Percentiles rank a stretch among this genome's conserved stretches.
Evolutionary conservation across 1,140 invertebrate species (phyloP).

Genomic region (Mactra quadrangularis): DNA sequence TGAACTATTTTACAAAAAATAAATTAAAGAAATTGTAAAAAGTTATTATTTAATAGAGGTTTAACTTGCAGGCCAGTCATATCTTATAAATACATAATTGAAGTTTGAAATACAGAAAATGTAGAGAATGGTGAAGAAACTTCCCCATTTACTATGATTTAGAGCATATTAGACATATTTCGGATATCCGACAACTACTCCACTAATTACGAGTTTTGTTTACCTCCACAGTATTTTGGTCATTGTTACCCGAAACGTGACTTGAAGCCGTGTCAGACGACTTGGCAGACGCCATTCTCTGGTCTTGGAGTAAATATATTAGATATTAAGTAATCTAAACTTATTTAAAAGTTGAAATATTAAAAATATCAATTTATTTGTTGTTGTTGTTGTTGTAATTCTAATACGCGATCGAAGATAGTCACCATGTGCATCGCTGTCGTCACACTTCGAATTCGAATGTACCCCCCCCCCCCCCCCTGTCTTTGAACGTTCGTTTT

Average conservation of each 20-base stretch:
- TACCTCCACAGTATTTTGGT: slow-evolving; percentile 45
- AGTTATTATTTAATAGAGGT: not conserved
- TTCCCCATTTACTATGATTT: not conserved
- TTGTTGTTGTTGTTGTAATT: too few species aligned
- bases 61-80: not conserved
- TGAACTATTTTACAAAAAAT: too few species aligned
- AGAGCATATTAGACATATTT: not conserved
- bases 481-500: too few species aligned
- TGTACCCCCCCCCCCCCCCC: too few species aligned
- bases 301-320: too few species aligned
- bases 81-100: not conserved
- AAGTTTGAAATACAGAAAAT: not conserved
- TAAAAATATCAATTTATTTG: too few species aligned
- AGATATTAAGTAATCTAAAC: too few species aligned
- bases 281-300: slow-evolving; percentile 17
- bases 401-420: too few species aligned
- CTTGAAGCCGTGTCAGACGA: not conserved
- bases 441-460: too few species aligned
- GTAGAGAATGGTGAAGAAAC: not conserved
- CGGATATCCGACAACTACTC: not conserved
- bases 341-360: too few species aligned
- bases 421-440: too few species aligned
- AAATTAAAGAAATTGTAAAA: not conserved
- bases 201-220: not conserved
- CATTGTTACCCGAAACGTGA: not conserved